Evolutionary conservation across 2,797 vertebrate genomes (phyloP).

Genomic region (Anas acuta): DNA sequence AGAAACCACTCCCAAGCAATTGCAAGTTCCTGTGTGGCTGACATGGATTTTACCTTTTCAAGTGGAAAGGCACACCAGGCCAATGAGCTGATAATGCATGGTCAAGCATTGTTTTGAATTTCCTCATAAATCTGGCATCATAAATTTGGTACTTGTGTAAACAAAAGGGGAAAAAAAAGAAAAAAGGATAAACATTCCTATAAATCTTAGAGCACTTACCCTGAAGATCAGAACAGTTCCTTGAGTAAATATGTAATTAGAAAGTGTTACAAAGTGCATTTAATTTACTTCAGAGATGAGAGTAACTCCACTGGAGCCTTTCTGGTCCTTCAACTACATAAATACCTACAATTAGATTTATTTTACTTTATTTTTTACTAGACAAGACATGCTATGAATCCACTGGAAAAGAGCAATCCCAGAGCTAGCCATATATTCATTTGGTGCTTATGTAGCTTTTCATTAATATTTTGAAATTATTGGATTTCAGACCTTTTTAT

Average conservation of each 20-base stretch:
- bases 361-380: background rate
- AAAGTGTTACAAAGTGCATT: conserved; percentile 9
- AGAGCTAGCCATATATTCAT: background rate
- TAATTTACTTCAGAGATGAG: background rate
- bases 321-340: background rate
- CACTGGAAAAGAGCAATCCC: background rate
- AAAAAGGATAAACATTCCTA: background rate
- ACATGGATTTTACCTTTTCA: background rate
- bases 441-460: background rate
- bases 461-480: conserved; percentile 36
- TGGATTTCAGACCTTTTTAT: background rate
- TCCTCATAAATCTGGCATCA: background rate
- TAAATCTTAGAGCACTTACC: background rate
- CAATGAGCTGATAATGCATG: background rate
- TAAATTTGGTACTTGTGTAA: background rate
- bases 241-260: background rate
- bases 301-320: background rate
- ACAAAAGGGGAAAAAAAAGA: background rate
- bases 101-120: background rate
- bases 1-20: background rate
- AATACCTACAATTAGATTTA: background rate
- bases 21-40: background rate
- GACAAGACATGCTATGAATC: background rate
- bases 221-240: background rate
- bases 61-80: background rate